phyloP scores from a whole-genome alignment of 2,797 vertebrate species.

The Catharus ustulatus region DNA sequence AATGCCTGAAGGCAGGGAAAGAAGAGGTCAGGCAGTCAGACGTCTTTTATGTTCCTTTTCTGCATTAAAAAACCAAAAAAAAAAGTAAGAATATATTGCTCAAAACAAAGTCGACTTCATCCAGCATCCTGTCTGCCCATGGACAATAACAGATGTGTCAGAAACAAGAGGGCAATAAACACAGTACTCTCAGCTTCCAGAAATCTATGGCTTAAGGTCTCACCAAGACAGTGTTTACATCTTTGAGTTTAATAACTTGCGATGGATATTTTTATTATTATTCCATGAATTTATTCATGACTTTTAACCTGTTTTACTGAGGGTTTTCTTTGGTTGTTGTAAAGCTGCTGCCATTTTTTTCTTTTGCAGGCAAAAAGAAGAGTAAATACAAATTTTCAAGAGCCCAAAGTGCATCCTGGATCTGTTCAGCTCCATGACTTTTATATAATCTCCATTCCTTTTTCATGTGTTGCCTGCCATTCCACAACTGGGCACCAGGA shows the following conservation, averaged over 20 bases:
- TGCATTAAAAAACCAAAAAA: not conserved
- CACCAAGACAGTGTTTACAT: not conserved
- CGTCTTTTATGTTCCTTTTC: not conserved
- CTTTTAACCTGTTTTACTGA: not conserved
- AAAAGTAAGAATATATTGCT: not conserved
- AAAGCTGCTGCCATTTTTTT: not conserved
- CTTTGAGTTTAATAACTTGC: conserved; percentile 1
- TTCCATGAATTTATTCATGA: not conserved
- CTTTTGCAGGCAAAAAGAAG: not conserved
- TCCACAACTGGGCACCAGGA: not conserved
- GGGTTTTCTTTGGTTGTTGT: not conserved
- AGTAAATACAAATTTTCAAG: not conserved
- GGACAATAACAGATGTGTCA: not conserved
- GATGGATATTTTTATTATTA: not conserved
- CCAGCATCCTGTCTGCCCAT: not conserved
- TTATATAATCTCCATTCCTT: not conserved
- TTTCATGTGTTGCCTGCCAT: not conserved
- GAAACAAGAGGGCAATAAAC: conserved; percentile 25
- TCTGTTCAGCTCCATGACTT: not conserved
- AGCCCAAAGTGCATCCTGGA: not conserved
- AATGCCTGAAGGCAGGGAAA: not conserved
- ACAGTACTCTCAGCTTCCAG: not conserved
- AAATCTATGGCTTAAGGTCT: conserved; percentile 8
- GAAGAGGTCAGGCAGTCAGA: not conserved
- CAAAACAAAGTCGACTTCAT: not conserved